Percentiles rank a stretch among this genome's conserved stretches.
Conservation (phyloP, 2,113 vertebrate species). For the Trachemys scripta region DNA sequence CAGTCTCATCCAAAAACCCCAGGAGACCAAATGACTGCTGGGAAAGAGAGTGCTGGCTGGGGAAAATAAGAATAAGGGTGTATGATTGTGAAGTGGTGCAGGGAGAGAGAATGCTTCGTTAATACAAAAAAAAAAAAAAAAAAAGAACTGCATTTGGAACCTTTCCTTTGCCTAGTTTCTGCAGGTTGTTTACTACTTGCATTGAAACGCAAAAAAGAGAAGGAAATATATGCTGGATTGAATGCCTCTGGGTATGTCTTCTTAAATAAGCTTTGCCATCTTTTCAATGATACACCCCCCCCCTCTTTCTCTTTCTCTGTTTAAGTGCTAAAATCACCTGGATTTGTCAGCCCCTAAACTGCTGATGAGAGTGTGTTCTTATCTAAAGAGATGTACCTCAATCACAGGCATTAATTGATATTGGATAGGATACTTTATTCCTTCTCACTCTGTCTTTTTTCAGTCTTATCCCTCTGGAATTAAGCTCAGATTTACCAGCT, state of each 20-base stretch:
- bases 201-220: neutral
- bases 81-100: neutral
- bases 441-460: neutral
- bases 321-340: neutral
- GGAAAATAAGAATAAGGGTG: neutral
- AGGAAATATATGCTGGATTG: neutral
- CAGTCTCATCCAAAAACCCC: neutral
- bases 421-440: conserved; percentile 35
- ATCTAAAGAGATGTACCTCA: conserved; percentile 16
- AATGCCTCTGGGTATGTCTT: neutral
- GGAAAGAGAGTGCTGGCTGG: neutral
- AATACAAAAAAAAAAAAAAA: neutral
- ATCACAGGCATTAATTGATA: conserved; percentile 33
- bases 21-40: neutral
- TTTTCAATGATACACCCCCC: neutral
- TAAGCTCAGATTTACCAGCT: conserved; percentile 59
- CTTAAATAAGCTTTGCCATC: neutral
- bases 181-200: neutral
- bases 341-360: conserved; percentile 29
- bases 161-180: neutral
- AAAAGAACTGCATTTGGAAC: neutral
- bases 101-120: neutral
- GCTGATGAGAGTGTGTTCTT: conserved; percentile 16
- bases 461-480: conserved; percentile 56
- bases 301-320: neutral